Evolutionary conservation across 2,113 vertebrate genomes (phyloP), one percentile per base, ranked within the genome.

Genomic region (Microcebus jonahi): DNA sequence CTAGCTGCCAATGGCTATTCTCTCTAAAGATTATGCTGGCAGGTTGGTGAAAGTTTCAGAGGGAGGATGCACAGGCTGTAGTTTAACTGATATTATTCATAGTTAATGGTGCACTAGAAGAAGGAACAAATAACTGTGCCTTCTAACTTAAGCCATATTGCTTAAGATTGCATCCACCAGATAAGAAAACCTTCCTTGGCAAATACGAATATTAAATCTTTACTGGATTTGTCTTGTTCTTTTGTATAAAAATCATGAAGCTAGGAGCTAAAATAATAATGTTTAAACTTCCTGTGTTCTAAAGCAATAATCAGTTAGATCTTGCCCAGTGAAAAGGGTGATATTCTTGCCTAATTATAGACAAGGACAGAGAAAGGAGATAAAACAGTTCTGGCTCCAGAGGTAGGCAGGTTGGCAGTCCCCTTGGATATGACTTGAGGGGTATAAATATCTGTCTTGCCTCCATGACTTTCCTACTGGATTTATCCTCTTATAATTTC

Each of bases 291-390:
- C 34, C 31, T 90, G 85, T 57, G 23, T 76, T 95, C 65, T 94
- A 45, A 39, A 92, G 14, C 90, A 95, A 93, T 87, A 61, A 85
- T 95, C 71, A 81, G 76, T 97, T 85, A 92, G 84, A 81, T 57
- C n/a, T 84, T 96, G 31, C 63, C 80, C 68, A 87, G 0, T 34
- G 75, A 94, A 90, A 77, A 92, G 45, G 36, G 6, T 87, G 67
- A 90, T 81, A 70, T 59, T 92, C 59, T 87, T 81, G 29, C 21
- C 31, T 97, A 94, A 96, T 94, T 93, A 93, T 75, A 95, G 86
- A 50, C 5, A 67, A 76, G 31, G 18, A 31, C 25, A 94, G 65
- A 94, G 73, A 92, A 84, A 53, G 61, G 50, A 57, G 53, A 71
- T 45, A 67, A 87, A 87, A 57, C 27, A 34, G 65, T 39, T 91